These are phyloP conservation scores for Ostrea edulis DNA, from an alignment of 1,140 invertebrate genomes.

Conservation along the genomic window DNA sequence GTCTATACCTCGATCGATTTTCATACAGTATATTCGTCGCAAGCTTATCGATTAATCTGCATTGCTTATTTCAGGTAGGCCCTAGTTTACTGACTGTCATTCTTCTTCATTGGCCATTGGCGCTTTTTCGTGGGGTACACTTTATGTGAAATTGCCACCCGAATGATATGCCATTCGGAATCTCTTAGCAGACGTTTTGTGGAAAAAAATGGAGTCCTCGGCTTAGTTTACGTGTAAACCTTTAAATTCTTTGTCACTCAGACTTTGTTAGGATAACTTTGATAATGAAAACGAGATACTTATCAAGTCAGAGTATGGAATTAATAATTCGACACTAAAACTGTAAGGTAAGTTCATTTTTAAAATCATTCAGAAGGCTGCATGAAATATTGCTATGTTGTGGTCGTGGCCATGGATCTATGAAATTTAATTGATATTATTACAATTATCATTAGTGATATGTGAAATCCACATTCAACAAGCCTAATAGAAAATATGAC, in stretches of 20 bases:
- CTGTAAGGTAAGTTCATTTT: neutral
- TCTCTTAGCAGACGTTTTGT: constrained; percentile 33
- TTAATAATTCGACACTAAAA: neutral
- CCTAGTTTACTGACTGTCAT: neutral
- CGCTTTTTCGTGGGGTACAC: neutral
- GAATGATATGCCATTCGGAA: constrained; percentile 21
- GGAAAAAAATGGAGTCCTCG: constrained; percentile 17
- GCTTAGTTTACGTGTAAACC: constrained; percentile 19
- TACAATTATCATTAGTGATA: too few species aligned
- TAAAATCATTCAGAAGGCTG: too few species aligned
- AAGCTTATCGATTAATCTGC: constrained; percentile 34
- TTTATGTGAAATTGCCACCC: neutral
- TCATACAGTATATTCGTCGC: constrained; percentile 6
- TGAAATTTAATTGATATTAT: too few species aligned
- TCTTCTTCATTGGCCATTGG: neutral
- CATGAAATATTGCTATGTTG: too few species aligned
- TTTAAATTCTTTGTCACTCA: constrained; percentile 29
- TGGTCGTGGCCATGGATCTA: too few species aligned
- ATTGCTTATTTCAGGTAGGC: constrained; percentile 18
- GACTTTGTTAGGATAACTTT: constrained; percentile 8
- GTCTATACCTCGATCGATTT: constrained; percentile 34
- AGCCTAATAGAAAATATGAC: too few species aligned
- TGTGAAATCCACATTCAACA: too few species aligned
- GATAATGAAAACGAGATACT: constrained; percentile 11
- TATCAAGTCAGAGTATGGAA: neutral